Base-by-base conservation (phyloP, 2,113 vertebrate genomes). In the Crotalus tigris region DNA sequence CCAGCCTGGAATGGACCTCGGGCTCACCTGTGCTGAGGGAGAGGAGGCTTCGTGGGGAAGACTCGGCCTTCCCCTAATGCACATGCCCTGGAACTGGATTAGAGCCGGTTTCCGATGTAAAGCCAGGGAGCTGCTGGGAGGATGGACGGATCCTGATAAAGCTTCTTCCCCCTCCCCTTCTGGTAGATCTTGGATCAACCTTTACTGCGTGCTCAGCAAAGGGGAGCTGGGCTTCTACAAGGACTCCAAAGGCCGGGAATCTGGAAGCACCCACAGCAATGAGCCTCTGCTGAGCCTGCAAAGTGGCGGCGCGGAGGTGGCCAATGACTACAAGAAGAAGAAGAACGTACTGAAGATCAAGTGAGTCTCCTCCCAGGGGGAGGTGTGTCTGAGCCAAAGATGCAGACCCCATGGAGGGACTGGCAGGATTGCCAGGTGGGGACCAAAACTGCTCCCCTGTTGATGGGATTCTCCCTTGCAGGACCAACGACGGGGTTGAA, bases 261-360 rank as follows among this genome's bases (percentile, higher is more conserved):
- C 98, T 0, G 94, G 97, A 11, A 96, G 97, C 91, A 97, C 98
- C 3, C 99, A 99, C 58, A 98, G 97, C 12, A 98, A 98, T 5
- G 99, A 99, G 96, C 98, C 98, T 0, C 96, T 98, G 90, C 97
- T 99, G 94, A 99, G 93, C 97, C 97, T 99, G 88, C 98, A 98
- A 13, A 17, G 12, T 95, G 96, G 96, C 94, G 98, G 98, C 96
- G 97, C 98, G 26, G 98, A 99, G 92, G 97, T 99, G 97, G 99
- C 98, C 97, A 99, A 95, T 23, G 98, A 98, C 94, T 99, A 99
- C 98, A 99, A 99, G 98, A 99, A 99, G 97, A 99, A 99, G 98
- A 99, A 99, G 95, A 98, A 99, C 4, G 99, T 99, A 96, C 99
- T 99, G 97, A 99, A 99, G 29, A 98, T 99, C 95, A 99, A 98